phyloP scores from a whole-genome alignment of 2,888 invertebrate species.

The Carpatolechia fugitivella region DNA sequence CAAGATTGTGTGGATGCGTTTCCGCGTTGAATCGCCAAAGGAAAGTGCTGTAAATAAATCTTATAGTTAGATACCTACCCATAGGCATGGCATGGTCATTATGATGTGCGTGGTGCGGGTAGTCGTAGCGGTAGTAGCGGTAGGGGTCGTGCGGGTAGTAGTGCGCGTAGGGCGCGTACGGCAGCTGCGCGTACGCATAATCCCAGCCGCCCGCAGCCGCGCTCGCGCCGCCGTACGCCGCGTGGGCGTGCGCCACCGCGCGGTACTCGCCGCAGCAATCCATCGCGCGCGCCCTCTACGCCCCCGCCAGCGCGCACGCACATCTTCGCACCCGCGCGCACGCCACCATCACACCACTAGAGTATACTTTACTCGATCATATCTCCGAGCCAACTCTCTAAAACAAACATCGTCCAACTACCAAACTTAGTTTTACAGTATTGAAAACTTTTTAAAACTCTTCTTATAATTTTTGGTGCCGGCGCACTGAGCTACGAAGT shows the following conservation, averaged over 20 bases:
- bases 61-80: constrained; percentile 55
- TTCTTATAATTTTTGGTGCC: background rate
- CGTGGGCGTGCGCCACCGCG: constrained; percentile 53
- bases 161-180: constrained; percentile 35
- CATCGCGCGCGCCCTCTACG: constrained; percentile 59
- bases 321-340: constrained; percentile 50
- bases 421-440: background rate
- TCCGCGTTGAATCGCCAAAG: too few relatives aligned
- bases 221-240: constrained; percentile 51
- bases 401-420: constrained; percentile 17
- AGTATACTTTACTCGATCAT: constrained; percentile 11
- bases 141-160: constrained; percentile 62
- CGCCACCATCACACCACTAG: constrained; percentile 49
- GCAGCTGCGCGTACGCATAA: constrained; percentile 56
- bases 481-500: constrained; percentile 31
- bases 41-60: too few relatives aligned
- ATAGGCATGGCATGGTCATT: constrained; percentile 67
- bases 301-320: constrained; percentile 53
- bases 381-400: background rate
- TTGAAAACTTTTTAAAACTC: background rate
- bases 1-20: too few relatives aligned
- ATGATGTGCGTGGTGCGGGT: constrained; percentile 65
- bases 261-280: constrained; percentile 76
- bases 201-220: constrained; percentile 46
- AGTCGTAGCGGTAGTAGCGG: constrained; percentile 72